These are phyloP conservation scores for Allygus modestus DNA, from an alignment of 2,888 invertebrate genomes.

Conservation along the genomic window DNA sequence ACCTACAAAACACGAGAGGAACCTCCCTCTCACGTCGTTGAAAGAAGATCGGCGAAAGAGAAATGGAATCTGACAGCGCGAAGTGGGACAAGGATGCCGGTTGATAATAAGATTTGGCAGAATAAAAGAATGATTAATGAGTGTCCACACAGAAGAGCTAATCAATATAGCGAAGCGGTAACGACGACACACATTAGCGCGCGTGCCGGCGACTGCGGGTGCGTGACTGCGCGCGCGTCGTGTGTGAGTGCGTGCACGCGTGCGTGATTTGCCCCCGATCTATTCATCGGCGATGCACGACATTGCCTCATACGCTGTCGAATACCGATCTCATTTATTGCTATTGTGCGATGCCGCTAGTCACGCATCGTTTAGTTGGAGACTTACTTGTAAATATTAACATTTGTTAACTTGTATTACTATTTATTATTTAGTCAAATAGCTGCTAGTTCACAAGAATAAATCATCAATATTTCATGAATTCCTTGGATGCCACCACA, in stretches of 20 bases:
- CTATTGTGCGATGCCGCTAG: slow-evolving; percentile 2
- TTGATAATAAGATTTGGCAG: slow-evolving; percentile 34
- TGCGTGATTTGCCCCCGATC: background rate
- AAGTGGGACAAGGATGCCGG: slow-evolving; percentile 31
- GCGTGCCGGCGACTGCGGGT: no score
- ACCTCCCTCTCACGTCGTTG: no score
- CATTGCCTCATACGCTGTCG: slow-evolving; percentile 1
- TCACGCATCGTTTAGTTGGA: background rate
- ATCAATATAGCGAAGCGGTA: slow-evolving; percentile 34
- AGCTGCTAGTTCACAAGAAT: no score
- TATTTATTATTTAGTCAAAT: no score
- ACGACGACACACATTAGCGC: background rate
- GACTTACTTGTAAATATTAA: no score
- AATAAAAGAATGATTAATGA: slow-evolving; percentile 52
- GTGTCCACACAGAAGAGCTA: slow-evolving; percentile 32
- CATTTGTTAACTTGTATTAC: no score
- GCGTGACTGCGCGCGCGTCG: background rate
- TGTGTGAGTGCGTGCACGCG: background rate
- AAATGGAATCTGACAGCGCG: background rate
- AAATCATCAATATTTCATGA: no score
- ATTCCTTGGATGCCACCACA: no score
- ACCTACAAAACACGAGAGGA: no score
- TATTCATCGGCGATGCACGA: slow-evolving; percentile 23
- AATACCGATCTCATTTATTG: background rate
- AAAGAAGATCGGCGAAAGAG: background rate